Evolutionary conservation across 1,140 invertebrate species (phyloP), one percentile per base, ranked within the genome.

Genomic region (Drosophila lacteicornis): DNA sequence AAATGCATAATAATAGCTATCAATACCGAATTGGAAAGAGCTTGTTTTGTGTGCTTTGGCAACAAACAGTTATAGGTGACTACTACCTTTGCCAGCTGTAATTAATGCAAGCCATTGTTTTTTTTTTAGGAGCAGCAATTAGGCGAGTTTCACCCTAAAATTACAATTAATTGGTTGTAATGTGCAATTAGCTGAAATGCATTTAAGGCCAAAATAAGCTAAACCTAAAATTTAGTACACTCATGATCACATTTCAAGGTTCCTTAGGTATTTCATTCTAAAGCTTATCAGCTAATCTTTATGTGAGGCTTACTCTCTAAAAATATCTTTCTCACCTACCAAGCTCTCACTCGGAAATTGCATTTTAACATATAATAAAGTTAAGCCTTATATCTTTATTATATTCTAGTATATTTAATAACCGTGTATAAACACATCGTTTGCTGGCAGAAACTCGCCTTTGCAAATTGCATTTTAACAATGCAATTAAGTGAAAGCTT

Each of bases 51-150:
- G 57, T 47, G 43, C 22, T 47, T 30, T 5, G 47, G 12, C 40
- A 49, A 36, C 27, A 56, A 63, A 56, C 49, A 60, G 56, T 57
- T 78, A 75, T 57, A 40, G 66, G 55, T 38, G 59, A 74, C 67
- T 49, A 61, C 47, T 19, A 13, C 33, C 33, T 55, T 12, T 61
- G 30, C 40, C 70, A 79, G 61, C 22, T 55, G 71, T 53, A 87
- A 79, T 82, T 68, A 82, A 81, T 40, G 47, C 67, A 33, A 30
- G 27, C 51, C 17, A 56, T 56, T 56, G 30, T 56, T 59, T 79
- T 62, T 69, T 65, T 53, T 65, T 75, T 75, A 74, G 36, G 42
- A 58, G 42, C 55, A 65, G 66, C 82, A 86, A 86, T 82, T 82
- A 75, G 75, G 55, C 51, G n/a, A 66, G 80, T 82, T 82, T 82